Percentiles rank a stretch among this genome's conserved stretches.
These are phyloP conservation scores for Sinella curviseta DNA, from an alignment of 1,140 invertebrate species.

Conservation along the genomic window DNA sequence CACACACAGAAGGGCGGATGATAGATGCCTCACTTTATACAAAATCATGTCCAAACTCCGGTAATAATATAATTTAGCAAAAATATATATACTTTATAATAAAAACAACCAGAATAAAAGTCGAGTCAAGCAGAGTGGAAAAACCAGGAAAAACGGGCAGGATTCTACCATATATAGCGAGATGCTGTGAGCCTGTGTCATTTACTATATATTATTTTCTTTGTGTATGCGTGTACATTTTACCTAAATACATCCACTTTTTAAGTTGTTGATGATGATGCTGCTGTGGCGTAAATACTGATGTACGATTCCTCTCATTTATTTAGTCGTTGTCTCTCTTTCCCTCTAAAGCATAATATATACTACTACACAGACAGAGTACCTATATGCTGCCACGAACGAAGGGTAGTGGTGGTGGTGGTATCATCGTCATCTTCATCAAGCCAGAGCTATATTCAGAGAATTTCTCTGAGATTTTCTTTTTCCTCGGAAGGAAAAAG, in stretches of 20 bases:
- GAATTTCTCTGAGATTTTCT: neutral
- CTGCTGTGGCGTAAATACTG: neutral
- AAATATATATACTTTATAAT: neutral
- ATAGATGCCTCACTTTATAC: slow-evolving; percentile 36
- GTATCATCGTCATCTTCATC: neutral
- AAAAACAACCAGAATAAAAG: neutral
- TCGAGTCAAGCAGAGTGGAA: neutral
- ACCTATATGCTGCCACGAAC: neutral
- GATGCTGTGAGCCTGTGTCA: too few species aligned
- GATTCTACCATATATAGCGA: too few species aligned
- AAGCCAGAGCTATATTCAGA: neutral
- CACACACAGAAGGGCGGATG: slow-evolving; percentile 41
- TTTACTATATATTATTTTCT: too few species aligned
- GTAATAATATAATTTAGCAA: neutral
- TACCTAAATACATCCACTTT: slow-evolving; percentile 14
- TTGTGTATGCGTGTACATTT: slow-evolving; percentile 1
- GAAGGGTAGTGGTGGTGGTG: too few species aligned
- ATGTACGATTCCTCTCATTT: too few species aligned
- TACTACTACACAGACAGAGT: too few species aligned
- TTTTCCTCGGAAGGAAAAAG: neutral
- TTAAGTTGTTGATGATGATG: neutral
- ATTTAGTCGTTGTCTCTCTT: too few species aligned
- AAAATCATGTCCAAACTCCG: slow-evolving; percentile 27
- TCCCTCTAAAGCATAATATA: too few species aligned
- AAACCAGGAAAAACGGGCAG: neutral